These are phyloP conservation scores for Pontoporia blainvillei DNA, from an alignment of 2,113 vertebrate genomes.

Conservation along the genomic window DNA sequence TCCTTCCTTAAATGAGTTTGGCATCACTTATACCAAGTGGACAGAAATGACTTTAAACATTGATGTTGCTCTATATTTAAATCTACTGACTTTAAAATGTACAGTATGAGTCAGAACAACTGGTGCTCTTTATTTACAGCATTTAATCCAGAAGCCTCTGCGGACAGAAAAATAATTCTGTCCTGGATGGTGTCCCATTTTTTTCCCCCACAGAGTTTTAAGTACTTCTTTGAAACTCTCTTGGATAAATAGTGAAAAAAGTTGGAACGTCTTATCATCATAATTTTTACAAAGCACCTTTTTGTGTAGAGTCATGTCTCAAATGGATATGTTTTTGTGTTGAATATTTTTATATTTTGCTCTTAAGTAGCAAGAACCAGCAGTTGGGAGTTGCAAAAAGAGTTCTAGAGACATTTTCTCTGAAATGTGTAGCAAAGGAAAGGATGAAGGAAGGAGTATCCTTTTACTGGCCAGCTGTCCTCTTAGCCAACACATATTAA, in stretches of 20 bases:
- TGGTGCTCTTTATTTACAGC: background rate
- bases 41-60: conserved; percentile 16
- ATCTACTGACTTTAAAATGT: conserved; percentile 46
- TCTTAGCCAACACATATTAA: background rate
- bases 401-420: background rate
- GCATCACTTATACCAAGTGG: background rate
- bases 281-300: background rate
- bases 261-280: background rate
- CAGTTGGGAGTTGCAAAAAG: background rate
- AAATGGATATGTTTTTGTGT: background rate
- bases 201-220: background rate
- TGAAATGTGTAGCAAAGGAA: background rate
- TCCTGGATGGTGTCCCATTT: background rate
- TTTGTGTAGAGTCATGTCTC: background rate
- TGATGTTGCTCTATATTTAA: conserved; percentile 38
- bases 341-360: background rate
- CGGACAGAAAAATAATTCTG: conserved; percentile 23
- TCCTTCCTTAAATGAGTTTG: background rate
- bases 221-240: background rate
- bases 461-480: background rate
- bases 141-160: background rate
- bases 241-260: background rate
- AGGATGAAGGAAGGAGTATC: background rate
- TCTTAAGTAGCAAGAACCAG: background rate
- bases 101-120: conserved; percentile 43